Conservation (phyloP, 1,140 invertebrate genomes). For the Drosophila pallidifrons region DNA sequence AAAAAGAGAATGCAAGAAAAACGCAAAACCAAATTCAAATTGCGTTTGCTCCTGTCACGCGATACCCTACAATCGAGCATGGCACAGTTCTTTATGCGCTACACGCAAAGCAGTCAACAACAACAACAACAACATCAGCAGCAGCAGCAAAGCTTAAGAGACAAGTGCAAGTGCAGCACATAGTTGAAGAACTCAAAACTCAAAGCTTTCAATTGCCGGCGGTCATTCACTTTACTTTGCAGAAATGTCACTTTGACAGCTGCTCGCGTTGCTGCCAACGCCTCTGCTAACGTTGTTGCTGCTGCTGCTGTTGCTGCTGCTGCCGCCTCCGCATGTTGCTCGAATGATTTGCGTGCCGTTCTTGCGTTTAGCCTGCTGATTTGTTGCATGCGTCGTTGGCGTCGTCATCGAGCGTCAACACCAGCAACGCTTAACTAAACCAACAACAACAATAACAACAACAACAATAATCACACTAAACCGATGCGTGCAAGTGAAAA, state of each 20-base stretch:
- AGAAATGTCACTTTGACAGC: conserved; percentile 71
- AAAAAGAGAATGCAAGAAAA: conserved; percentile 12
- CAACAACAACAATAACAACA: conserved; percentile 51
- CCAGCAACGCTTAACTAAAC: conserved; percentile 34
- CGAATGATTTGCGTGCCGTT: conserved; percentile 75
- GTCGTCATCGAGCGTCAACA: conserved; percentile 49
- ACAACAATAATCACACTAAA: conserved; percentile 32
- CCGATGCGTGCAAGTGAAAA: conserved; percentile 68
- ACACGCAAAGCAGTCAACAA: conserved; percentile 43
- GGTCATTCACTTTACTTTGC: conserved; percentile 57
- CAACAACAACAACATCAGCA: conserved; percentile 28
- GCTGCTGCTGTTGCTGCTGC: conserved; percentile 3
- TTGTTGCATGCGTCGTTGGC: conserved; percentile 77
- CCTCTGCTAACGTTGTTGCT: conserved; percentile 13
- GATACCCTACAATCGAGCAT: conserved; percentile 40
- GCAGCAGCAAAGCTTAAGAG: conserved; percentile 11
- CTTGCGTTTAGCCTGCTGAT: conserved; percentile 75
- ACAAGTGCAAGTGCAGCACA: conserved; percentile 64
- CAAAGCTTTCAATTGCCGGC: conserved; percentile 42
- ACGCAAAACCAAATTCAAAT: conserved; percentile 18
- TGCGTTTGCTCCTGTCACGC: conserved; percentile 30
- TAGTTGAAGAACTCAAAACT: not conserved
- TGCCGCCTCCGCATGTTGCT: conserved; percentile 35
- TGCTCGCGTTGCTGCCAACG: conserved; percentile 30
- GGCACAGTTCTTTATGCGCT: conserved; percentile 27